Conservation (phyloP, 37 sponge, comb jelly and placozoan species). For the Ianthella basta region DNA sequence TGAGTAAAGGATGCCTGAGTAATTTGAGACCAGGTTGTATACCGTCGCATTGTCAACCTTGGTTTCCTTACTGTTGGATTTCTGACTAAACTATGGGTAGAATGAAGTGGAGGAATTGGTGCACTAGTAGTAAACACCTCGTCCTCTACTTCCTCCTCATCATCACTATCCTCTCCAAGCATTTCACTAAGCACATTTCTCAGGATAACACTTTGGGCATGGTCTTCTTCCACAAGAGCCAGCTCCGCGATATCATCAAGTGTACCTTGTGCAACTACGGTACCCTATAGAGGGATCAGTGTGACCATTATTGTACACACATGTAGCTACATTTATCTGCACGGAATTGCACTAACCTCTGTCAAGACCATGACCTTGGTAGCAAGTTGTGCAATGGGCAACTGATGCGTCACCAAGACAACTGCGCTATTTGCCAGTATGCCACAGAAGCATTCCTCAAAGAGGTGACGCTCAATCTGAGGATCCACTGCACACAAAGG, state of each 20-base stretch:
- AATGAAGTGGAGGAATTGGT: too few species aligned
- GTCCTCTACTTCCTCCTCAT: neutral
- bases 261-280: neutral
- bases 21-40: too few species aligned
- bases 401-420: constrained; percentile 83
- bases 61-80: neutral
- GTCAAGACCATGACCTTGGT: constrained; percentile 67
- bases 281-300: neutral
- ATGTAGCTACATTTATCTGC: too few species aligned
- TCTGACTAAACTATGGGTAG: too few species aligned
- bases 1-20: too few species aligned
- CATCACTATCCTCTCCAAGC: neutral
- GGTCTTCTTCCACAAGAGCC: neutral
- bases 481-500: constrained; percentile 90
- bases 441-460: constrained; percentile 71
- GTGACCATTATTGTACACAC: too few species aligned
- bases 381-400: constrained; percentile 67
- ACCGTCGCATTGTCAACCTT: neutral
- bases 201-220: neutral
- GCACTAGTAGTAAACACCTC: neutral
- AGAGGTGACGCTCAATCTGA: constrained; percentile 73
- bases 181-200: neutral
- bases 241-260: constrained; percentile 1
- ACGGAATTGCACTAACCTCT: constrained; percentile 42
- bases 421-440: constrained; percentile 53